Base-by-base conservation (phyloP, 2,888 invertebrate species). In the Odontothrips loti region DNA sequence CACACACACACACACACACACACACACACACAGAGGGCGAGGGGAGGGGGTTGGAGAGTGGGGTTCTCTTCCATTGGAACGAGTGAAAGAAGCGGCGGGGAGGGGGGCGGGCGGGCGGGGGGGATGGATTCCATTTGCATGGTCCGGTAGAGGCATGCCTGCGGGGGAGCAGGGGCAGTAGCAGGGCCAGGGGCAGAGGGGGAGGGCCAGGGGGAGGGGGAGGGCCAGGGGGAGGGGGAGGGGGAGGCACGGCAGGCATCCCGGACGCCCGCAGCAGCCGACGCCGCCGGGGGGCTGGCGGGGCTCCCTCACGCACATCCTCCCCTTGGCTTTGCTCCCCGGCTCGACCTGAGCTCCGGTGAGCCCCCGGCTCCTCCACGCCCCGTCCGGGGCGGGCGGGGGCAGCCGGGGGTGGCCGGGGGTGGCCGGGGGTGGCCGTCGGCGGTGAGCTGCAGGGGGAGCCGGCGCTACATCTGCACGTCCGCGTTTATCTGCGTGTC, bases 111-210 rank as follows among this genome's bases (percentile, higher is more conserved):
- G n/a, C 12, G 9, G 63, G 1, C 3, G 63, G 23, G 68, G n/a
- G 68, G 23, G 58, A 58, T 58, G 58, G 58, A 58, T 58, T 58
- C 58, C 58, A 58, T 58, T 58, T 11, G 58, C 58, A 58, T 58
- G 58, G 58, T 15, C 58, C 58, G 58, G 20, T 58, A 20, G 58
- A 43, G 34, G 34, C 34, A 43, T 43, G 34, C 34, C 34, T 43
- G 34, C 2, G 34, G 34, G 34, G 34, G 34, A 4, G 2, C 3
- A 6, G 34, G 34, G 34, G 34, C 3, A 43, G 34, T 2, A 43
- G 34, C 34, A 51, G 51, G 51, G 23, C 4, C 23, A 4, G 68
- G 68, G 68, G 8, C 9, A 4, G 68, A 9, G 3, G 23, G 68
- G 68, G 68, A 0, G 23, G 68, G 68, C n/a, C 20, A n/a, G 63